These are phyloP conservation scores for Napeogenes sylphis DNA, from an alignment of 2,888 invertebrate species.

Conservation along the genomic window DNA sequence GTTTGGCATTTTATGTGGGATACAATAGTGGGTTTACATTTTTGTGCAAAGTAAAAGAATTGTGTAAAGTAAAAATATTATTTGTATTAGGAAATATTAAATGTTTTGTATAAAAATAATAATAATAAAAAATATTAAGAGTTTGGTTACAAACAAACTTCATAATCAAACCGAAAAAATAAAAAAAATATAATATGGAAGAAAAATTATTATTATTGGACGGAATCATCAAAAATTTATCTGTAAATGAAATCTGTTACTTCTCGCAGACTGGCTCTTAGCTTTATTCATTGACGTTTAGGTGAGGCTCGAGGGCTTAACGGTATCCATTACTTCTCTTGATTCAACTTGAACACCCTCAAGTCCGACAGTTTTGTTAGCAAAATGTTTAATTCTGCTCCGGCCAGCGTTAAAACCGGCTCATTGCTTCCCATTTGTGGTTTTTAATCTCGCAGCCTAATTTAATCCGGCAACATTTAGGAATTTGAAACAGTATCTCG, in stretches of 20 bases:
- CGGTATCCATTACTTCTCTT: slow-evolving; percentile 41
- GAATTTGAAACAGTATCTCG: neutral
- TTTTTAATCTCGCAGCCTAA: slow-evolving; percentile 14
- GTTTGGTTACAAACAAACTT: no score
- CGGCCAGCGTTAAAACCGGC: slow-evolving; percentile 10
- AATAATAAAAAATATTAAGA: no score
- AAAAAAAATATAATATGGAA: no score
- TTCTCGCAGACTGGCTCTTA: slow-evolving; percentile 42
- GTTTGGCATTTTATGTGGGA: no score
- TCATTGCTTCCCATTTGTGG: slow-evolving; percentile 13
- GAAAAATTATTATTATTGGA: no score
- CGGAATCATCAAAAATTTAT: slow-evolving; percentile 34
- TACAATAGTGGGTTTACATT: no score
- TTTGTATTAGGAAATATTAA: no score
- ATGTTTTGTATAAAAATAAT: no score
- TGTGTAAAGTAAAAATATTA: no score
- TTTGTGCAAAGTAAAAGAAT: no score
- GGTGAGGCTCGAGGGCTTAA: slow-evolving; percentile 45
- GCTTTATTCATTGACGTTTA: slow-evolving; percentile 49
- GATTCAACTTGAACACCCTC: slow-evolving; percentile 23
- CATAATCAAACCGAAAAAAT: no score
- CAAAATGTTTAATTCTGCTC: slow-evolving; percentile 23
- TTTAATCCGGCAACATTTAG: slow-evolving; percentile 14
- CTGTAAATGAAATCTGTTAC: slow-evolving; percentile 40
- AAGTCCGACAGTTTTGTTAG: slow-evolving; percentile 17